Conservation (phyloP, 2,888 invertebrate species). For the Pegoplata infirma region DNA sequence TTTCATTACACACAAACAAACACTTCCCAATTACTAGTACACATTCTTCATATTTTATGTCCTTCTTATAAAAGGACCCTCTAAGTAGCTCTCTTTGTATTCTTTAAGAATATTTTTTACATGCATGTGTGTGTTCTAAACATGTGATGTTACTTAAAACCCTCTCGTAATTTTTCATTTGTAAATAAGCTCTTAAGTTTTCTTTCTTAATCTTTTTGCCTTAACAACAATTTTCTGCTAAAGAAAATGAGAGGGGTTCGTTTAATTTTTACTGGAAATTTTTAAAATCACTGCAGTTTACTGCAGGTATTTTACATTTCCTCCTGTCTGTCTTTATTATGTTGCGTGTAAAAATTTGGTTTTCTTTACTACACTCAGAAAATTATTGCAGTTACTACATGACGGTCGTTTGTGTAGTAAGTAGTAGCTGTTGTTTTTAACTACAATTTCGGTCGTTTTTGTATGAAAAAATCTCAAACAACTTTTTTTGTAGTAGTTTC, state of each 20-base stretch:
- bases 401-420: too few relatives aligned
- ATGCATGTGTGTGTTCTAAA: too few relatives aligned
- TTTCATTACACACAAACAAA: too few relatives aligned
- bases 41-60: neutral
- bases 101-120: too few relatives aligned
- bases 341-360: constrained; percentile 35
- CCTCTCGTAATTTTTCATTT: constrained; percentile 54
- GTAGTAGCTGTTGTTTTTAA: too few relatives aligned
- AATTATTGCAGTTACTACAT: too few relatives aligned
- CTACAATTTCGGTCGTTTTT: too few relatives aligned
- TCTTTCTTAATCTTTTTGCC: constrained; percentile 50
- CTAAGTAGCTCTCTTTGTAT: constrained; percentile 55
- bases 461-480: too few relatives aligned
- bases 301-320: constrained; percentile 55
- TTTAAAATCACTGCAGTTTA: constrained; percentile 60
- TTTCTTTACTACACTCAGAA: too few relatives aligned
- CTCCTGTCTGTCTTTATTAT: too few relatives aligned
- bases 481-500: too few relatives aligned
- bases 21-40: too few relatives aligned
- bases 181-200: constrained; percentile 31
- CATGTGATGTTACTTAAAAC: constrained; percentile 10
- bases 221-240: constrained; percentile 51
- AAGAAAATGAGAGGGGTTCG: constrained; percentile 9
- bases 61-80: constrained; percentile 26
- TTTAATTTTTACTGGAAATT: constrained; percentile 39